Base-by-base conservation (phyloP, 2,113 vertebrate genomes). In the Trichechus manatus region DNA sequence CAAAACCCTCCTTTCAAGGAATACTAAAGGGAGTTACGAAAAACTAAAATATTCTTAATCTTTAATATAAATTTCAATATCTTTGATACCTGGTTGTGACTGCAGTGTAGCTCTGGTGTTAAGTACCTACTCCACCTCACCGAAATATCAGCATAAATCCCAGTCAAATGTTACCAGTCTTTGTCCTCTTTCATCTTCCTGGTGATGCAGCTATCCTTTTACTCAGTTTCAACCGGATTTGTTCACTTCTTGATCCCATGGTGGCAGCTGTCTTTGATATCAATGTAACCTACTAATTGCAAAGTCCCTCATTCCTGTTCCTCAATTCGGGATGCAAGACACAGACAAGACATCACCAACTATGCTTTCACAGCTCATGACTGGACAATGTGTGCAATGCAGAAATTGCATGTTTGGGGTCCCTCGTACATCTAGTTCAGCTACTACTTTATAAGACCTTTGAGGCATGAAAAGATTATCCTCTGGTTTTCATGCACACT, bases 321-420 rank as follows among this genome's bases (percentile, higher is more conserved):
- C 94, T 96, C 44, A 72, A 44, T 84, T 68, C 68, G 74, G 27
- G 61, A 70, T 81, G 90, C 80, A 92, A 97, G 82, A 93, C n/a
- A 93, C 13, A 85, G 44, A 61, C 10, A 94, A 94, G 47, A 44
- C 36, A 53, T 79, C 53, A 93, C 36, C 78, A 95, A 44, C 59
- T 83, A 79, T 2, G 80, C 10, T 70, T 89, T 39, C 31, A 78
- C 39, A 74, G 75, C 29, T 87, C 63, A 36, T 81, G 50, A 90
- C 1, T 77, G 53, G 42, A 95, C 15, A 72, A 88, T 47, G 25
- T 50, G 20, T n/a, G 31, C 33, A 63, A 13, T 93, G 64, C 27
- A 89, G 56, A 87, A 93, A 84, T 53, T 19, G 9, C 11, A 39
- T 13, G 36, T 72, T 94, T 93, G 42, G 23, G 20, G 31, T 47